A percentile compares a stretch with the other conserved stretches of the same genome.
phyloP scores from a whole-genome alignment of 2,888 invertebrate genomes.

The Latrodectus elegans region DNA sequence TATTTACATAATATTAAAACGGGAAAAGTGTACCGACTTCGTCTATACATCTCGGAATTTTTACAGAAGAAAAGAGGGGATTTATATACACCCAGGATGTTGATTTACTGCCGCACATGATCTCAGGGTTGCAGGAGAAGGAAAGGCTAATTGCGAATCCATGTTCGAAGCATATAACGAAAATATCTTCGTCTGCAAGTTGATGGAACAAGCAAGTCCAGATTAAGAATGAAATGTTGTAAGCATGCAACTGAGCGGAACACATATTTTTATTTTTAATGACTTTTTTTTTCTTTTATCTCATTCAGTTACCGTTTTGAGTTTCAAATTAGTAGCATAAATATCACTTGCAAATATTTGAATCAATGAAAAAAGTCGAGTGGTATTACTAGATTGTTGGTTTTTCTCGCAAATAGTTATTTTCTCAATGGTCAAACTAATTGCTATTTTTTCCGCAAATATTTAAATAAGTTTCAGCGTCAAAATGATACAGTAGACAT shows the following conservation, averaged over 20 bases:
- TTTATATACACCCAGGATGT: slow-evolving; percentile 7
- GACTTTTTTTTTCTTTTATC: background rate
- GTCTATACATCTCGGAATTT: slow-evolving; percentile 1
- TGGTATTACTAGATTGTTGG: too few relatives aligned
- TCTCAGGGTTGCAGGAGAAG: slow-evolving; percentile 17
- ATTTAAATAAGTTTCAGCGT: too few relatives aligned
- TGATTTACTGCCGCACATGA: slow-evolving; percentile 52
- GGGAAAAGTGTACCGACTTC: slow-evolving; percentile 9
- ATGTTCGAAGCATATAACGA: slow-evolving; percentile 36
- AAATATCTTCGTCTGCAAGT: slow-evolving; percentile 44
- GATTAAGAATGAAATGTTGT: slow-evolving; percentile 26
- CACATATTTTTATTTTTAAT: background rate
- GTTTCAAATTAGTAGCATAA: too few relatives aligned
- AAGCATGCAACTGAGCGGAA: background rate
- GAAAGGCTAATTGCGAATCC: slow-evolving; percentile 54
- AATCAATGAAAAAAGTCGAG: too few relatives aligned
- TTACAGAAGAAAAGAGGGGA: slow-evolving; percentile 15
- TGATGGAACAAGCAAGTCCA: slow-evolving; percentile 7
- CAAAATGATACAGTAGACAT: too few relatives aligned
- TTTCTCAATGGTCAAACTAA: too few relatives aligned
- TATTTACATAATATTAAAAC: slow-evolving; percentile 65
- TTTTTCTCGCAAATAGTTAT: too few relatives aligned
- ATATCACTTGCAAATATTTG: too few relatives aligned
- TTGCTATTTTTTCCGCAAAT: too few relatives aligned
- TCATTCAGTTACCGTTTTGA: too few relatives aligned